Evolutionary conservation across 2,888 invertebrate species (phyloP).

Genomic region (Ectobius pallidus): DNA sequence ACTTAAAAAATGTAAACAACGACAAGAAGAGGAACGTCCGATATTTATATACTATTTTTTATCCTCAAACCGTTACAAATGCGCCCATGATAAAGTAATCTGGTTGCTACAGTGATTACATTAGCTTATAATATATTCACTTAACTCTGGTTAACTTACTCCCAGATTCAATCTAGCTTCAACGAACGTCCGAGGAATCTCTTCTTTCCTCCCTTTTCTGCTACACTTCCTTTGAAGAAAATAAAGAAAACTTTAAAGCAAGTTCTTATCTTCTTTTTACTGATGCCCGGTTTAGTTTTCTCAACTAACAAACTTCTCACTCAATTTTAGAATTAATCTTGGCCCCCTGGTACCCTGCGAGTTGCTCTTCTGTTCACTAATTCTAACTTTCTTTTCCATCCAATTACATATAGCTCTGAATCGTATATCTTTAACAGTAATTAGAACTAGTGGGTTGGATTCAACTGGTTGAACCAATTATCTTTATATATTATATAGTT

Average conservation of each 20-base stretch:
- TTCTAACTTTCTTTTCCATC: background rate
- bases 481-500: too few relatives aligned
- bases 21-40: too few relatives aligned
- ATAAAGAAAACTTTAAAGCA: constrained; percentile 10
- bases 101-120: too few relatives aligned
- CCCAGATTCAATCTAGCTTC: background rate
- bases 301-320: constrained; percentile 5
- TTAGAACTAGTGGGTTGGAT: too few relatives aligned
- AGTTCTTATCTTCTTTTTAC: constrained; percentile 16
- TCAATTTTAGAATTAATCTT: constrained; percentile 14
- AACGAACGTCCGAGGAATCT: background rate
- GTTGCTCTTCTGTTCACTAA: background rate
- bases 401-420: background rate
- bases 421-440: background rate
- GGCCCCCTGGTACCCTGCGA: background rate
- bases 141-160: too few relatives aligned
- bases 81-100: too few relatives aligned
- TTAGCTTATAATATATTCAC: too few relatives aligned
- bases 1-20: too few relatives aligned
- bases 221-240: background rate
- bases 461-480: too few relatives aligned
- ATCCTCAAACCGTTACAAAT: too few relatives aligned
- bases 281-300: constrained; percentile 7
- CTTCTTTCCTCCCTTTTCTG: background rate
- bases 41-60: too few relatives aligned